Evolutionary conservation across 2,797 vertebrate species (phyloP), one percentile per base, ranked within the genome.

Genomic region (Spinus pinus): DNA sequence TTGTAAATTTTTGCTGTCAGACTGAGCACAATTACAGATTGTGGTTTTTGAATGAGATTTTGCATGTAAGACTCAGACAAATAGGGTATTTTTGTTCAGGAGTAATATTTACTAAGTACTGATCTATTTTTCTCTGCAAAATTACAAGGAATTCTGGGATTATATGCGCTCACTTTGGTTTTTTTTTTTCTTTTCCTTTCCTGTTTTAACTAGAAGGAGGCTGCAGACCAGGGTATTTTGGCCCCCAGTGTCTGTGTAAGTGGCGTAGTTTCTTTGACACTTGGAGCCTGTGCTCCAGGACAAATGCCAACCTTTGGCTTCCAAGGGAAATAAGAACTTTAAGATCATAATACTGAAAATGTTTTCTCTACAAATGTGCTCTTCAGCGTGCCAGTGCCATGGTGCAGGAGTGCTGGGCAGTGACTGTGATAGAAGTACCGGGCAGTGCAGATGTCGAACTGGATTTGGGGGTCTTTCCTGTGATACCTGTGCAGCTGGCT

Each of bases 211-310:
- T 66, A 88, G 79, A 92, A 89, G 42, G 69, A 90, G 61, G 69
- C 81, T 96, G 90, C 85, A 93, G 97, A 65, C 92, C 74, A 56
- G 98, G 98, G 23, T 98, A 97, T 95, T 99, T 98, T 56, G 98
- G 98, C 85, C 75, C 96, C n/a, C 97, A 31, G 67, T 98, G 98
- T 93, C 98, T 97, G 42, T 35, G 97, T 98, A 95, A 99, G 98
- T 98, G 75, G 46, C 0, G 0, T 42, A 5, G 6, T 65, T 88
- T 86, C 70, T 92, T 79, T 74, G 49, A 30, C 0, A 1, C 31
- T 67, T 75, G 70, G 82, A 94, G 69, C 42, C 37, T 21, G 47
- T 0, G 5, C 71, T 70, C 44, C 2, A 1, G 23, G 16, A 31
- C 66, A 62, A 84, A 56, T 46, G 41, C 64, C 69, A 86, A 5